Conservation (phyloP, 1,140 invertebrate species). For the Zaprionus capensis region DNA sequence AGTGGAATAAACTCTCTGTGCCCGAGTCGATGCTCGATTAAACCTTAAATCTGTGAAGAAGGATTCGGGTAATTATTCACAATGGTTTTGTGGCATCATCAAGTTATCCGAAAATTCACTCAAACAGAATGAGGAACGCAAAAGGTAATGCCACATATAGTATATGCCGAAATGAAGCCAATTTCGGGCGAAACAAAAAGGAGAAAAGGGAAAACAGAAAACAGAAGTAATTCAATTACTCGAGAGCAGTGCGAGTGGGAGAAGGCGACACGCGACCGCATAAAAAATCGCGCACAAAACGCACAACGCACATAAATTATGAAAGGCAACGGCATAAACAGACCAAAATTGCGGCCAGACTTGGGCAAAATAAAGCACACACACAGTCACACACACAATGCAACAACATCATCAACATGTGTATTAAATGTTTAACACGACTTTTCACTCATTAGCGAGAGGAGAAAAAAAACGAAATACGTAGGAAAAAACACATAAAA, state of each 20-base stretch:
- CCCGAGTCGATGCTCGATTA: not conserved
- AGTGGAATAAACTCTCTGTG: not conserved
- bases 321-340: constrained; percentile 31
- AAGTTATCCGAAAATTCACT: constrained; percentile 26
- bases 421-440: constrained; percentile 79
- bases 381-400: constrained; percentile 16
- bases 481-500: constrained; percentile 35
- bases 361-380: constrained; percentile 21
- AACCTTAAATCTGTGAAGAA: constrained; percentile 15
- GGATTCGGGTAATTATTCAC: not conserved
- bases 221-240: constrained; percentile 61
- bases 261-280: constrained; percentile 56
- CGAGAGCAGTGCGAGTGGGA: constrained; percentile 21
- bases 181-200: constrained; percentile 20
- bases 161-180: constrained; percentile 35
- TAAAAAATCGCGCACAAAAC: constrained; percentile 28
- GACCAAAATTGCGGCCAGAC: constrained; percentile 23
- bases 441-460: constrained; percentile 74
- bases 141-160: constrained; percentile 1
- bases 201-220: constrained; percentile 34
- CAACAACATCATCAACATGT: constrained; percentile 53
- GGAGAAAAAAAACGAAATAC: constrained; percentile 26
- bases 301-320: constrained; percentile 56
- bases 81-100: not conserved
- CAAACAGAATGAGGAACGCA: constrained; percentile 23